Conservation (phyloP, 2,888 invertebrate species). For the Lordiphosa fenestrarum region DNA sequence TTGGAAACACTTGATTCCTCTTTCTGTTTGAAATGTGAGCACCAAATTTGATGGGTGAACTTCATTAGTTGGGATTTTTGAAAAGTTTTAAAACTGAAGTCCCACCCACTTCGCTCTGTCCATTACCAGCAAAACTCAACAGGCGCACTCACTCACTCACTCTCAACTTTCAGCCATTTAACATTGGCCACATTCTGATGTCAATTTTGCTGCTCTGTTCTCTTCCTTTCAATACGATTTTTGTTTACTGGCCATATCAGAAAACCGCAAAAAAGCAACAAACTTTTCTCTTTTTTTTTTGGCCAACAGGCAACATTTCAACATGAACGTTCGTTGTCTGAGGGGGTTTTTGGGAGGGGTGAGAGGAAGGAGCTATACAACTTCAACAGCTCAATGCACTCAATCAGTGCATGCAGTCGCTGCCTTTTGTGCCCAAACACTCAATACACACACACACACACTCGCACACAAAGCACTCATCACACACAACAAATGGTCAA, state of each 20-base stretch:
- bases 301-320: conserved; percentile 27
- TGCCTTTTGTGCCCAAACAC: conserved; percentile 65
- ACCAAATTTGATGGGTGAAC: too few species aligned
- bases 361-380: conserved; percentile 28
- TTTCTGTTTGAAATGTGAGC: too few species aligned
- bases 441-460: conserved; percentile 56
- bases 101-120: too few species aligned
- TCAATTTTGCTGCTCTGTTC: conserved; percentile 47
- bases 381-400: conserved; percentile 73
- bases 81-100: too few species aligned
- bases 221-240: conserved; percentile 19
- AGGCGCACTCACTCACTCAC: not conserved
- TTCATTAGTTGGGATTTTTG: too few species aligned
- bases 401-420: conserved; percentile 63
- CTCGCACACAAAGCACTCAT: conserved; percentile 67
- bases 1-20: too few species aligned
- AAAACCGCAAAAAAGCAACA: conserved; percentile 62
- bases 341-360: not conserved
- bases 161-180: conserved; percentile 40
- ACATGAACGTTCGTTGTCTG: not conserved
- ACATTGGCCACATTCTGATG: conserved; percentile 50
- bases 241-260: conserved; percentile 49
- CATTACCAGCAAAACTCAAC: not conserved
- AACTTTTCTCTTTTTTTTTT: conserved; percentile 44
- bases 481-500: conserved; percentile 34